phyloP scores from a whole-genome alignment of 2,113 vertebrate species.

The Clarias magur region DNA sequence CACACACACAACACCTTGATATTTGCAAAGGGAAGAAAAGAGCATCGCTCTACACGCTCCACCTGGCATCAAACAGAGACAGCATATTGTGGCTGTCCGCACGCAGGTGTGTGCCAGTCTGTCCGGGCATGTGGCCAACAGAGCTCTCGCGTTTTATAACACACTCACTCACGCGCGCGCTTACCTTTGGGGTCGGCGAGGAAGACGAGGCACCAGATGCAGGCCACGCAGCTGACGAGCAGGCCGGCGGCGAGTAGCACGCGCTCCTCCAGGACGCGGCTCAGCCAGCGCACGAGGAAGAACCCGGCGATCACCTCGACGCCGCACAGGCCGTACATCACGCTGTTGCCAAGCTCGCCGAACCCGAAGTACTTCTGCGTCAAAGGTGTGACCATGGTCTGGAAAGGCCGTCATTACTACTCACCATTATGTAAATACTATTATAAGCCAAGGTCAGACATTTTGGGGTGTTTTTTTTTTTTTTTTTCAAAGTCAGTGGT shows the following conservation, averaged over 20 bases:
- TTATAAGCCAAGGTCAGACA: neutral
- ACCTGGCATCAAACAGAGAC: slow-evolving; percentile 39
- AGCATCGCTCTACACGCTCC: slow-evolving; percentile 17
- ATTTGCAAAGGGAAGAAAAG: slow-evolving; percentile 9
- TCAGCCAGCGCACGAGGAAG: slow-evolving; percentile 81
- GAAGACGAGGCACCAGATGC: slow-evolving; percentile 81
- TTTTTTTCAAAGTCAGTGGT: neutral
- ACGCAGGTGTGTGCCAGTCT: slow-evolving; percentile 43
- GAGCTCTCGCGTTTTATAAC: neutral
- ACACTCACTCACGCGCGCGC: slow-evolving; percentile 17
- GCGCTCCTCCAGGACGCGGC: slow-evolving; percentile 72
- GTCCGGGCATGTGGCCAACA: slow-evolving; percentile 32
- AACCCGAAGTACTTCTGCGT: slow-evolving; percentile 79
- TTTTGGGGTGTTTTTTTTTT: neutral
- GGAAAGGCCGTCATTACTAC: neutral
- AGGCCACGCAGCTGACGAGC: slow-evolving; percentile 77
- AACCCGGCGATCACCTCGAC: slow-evolving; percentile 83
- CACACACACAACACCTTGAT: neutral
- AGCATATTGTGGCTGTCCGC: slow-evolving; percentile 50
- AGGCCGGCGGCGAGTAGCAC: slow-evolving; percentile 74
- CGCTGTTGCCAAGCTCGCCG: slow-evolving; percentile 80
- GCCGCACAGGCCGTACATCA: slow-evolving; percentile 83
- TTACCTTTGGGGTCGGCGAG: slow-evolving; percentile 78
- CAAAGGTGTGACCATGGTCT: slow-evolving; percentile 85
- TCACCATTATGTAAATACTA: too few species aligned